Percentiles rank a stretch among this genome's conserved stretches.
These are phyloP conservation scores for Plectropomus leopardus DNA, from an alignment of 2,113 vertebrate species.

Conservation along the genomic window DNA sequence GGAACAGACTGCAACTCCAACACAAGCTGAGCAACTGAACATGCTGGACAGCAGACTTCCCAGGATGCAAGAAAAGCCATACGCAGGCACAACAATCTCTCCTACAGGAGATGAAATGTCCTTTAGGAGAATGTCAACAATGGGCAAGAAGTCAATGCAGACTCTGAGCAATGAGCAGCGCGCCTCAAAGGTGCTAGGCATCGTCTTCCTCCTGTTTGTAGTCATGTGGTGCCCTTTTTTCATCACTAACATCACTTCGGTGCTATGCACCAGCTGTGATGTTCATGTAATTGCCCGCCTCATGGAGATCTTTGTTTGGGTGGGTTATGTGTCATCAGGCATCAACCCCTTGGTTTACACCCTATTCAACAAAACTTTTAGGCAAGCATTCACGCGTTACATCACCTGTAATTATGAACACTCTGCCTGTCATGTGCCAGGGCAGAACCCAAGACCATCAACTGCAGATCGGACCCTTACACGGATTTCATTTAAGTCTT, in stretches of 20 bases:
- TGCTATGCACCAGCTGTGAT: conserved; percentile 90
- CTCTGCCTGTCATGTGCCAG: conserved; percentile 43
- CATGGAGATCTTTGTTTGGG: conserved; percentile 97
- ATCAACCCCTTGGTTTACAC: conserved; percentile 98
- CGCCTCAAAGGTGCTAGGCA: conserved; percentile 96
- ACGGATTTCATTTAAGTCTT: conserved; percentile 88
- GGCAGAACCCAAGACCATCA: conserved; percentile 74
- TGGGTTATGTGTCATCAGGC: conserved; percentile 96
- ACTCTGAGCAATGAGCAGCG: conserved; percentile 96
- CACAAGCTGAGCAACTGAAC: conserved; percentile 86
- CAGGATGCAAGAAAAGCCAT: conserved; percentile 71
- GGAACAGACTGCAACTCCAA: conserved; percentile 74
- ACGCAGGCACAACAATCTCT: conserved; percentile 17
- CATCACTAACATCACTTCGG: conserved; percentile 95
- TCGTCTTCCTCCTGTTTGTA: conserved; percentile 96
- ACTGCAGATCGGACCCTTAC: conserved; percentile 80
- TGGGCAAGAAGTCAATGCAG: conserved; percentile 95
- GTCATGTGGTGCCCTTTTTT: conserved; percentile 99
- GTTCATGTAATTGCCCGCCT: conserved; percentile 86
- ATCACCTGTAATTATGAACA: conserved; percentile 93
- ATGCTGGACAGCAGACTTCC: conserved; percentile 82
- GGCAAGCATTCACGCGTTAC: conserved; percentile 93
- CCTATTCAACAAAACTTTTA: conserved; percentile 97
- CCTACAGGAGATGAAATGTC: conserved; percentile 74
- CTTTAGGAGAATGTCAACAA: conserved; percentile 87